These are phyloP conservation scores for Champsocephalus esox DNA, from an alignment of 2,797 vertebrate genomes.

Conservation along the genomic window DNA sequence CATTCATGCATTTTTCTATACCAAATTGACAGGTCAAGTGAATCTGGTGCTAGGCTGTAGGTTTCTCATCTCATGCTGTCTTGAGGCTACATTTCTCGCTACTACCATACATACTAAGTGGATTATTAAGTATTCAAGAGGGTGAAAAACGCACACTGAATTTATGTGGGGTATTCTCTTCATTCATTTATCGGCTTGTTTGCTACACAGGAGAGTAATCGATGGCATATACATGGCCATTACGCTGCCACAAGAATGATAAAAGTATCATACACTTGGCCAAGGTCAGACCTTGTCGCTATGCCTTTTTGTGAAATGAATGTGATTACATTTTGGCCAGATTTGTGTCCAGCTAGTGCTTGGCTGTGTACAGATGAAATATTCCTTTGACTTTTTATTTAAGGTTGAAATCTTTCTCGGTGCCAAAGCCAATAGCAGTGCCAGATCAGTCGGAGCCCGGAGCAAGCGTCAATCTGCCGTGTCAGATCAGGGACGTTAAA, in stretches of 20 bases:
- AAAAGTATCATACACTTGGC: slow-evolving; percentile 24
- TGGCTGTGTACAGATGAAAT: slow-evolving; percentile 34
- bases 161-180: background rate
- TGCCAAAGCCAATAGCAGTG: slow-evolving; percentile 44
- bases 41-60: background rate
- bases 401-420: slow-evolving; percentile 46
- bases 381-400: slow-evolving; percentile 54
- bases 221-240: background rate
- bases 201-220: background rate
- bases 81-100: background rate
- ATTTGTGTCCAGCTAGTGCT: slow-evolving; percentile 39
- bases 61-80: background rate
- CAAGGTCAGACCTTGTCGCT: slow-evolving; percentile 14
- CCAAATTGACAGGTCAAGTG: background rate
- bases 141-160: background rate
- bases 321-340: slow-evolving; percentile 39
- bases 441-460: slow-evolving; percentile 45
- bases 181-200: background rate
- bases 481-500: slow-evolving; percentile 62
- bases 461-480: slow-evolving; percentile 50
- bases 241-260: slow-evolving; percentile 12
- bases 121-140: background rate
- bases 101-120: background rate
- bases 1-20: slow-evolving; percentile 10
- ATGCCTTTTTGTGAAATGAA: slow-evolving; percentile 50